Percentiles rank a stretch among this genome's conserved stretches.
Conservation (phyloP, 2,113 vertebrate genomes). For the Forbesichthys agassizii region DNA sequence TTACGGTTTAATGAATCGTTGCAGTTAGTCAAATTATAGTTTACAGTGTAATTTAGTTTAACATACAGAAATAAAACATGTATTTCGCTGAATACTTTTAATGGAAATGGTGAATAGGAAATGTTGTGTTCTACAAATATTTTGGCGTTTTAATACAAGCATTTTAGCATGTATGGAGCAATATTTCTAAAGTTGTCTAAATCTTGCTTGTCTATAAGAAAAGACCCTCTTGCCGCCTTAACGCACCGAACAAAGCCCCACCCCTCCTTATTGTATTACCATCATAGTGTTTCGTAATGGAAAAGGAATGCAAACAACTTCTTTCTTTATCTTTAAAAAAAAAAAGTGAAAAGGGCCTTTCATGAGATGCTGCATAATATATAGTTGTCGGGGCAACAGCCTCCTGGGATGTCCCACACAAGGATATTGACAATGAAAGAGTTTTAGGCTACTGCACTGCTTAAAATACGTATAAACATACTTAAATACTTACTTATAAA, state of each 20-base stretch:
- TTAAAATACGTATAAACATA: background rate
- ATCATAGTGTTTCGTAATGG: constrained; percentile 51
- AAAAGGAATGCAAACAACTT: constrained; percentile 73
- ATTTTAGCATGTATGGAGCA: constrained; percentile 20
- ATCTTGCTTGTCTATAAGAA: constrained; percentile 24
- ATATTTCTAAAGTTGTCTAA: constrained; percentile 39
- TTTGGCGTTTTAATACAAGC: background rate
- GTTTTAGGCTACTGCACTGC: background rate
- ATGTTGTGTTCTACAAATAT: no score
- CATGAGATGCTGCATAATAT: constrained; percentile 66
- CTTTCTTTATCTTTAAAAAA: constrained; percentile 19
- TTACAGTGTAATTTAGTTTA: no score
- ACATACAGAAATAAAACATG: no score
- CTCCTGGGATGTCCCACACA: constrained; percentile 48
- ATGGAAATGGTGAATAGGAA: no score
- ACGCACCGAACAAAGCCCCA: constrained; percentile 41
- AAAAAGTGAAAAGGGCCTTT: constrained; percentile 66
- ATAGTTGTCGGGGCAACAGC: constrained; percentile 61
- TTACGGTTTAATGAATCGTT: no score
- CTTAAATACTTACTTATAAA: background rate
- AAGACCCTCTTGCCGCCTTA: background rate
- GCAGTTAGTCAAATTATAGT: no score
- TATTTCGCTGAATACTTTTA: no score
- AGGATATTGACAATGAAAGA: background rate
- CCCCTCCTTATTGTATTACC: constrained; percentile 30